Evolutionary conservation across 2,113 vertebrate species (phyloP).

Genomic region (Neodon shergylaensis): DNA sequence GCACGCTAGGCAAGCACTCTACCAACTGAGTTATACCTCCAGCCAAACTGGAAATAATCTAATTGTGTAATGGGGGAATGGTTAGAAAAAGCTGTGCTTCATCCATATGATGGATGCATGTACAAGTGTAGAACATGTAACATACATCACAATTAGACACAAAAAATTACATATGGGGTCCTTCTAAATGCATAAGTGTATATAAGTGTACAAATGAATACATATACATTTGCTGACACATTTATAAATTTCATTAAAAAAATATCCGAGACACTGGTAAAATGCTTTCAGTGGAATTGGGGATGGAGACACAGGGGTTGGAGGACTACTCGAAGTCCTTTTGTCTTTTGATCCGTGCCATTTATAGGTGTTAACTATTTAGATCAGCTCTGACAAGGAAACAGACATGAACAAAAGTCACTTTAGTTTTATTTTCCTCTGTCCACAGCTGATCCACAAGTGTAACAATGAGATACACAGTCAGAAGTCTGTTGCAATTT

Average conservation of each 20-base stretch:
- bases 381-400: slow-evolving; percentile 38
- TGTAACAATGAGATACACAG: neutral
- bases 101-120: neutral
- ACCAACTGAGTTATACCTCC: neutral
- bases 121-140: slow-evolving; percentile 11
- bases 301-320: neutral
- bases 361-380: neutral
- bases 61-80: neutral
- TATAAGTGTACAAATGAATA: neutral
- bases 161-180: neutral
- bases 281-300: neutral
- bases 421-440: slow-evolving; percentile 9
- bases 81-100: neutral
- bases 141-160: slow-evolving; percentile 23
- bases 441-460: neutral
- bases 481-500: neutral
- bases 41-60: slow-evolving; percentile 5
- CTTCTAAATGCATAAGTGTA: neutral
- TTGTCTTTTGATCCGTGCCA: slow-evolving; percentile 26
- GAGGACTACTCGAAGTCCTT: neutral
- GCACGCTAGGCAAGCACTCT: neutral
- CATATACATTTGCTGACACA: slow-evolving; percentile 27
- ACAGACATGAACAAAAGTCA: slow-evolving; percentile 2
- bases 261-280: slow-evolving; percentile 9
- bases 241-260: slow-evolving; percentile 15